Evolutionary conservation across 2,113 vertebrate genomes (phyloP).

Genomic region (Phainopepla nitens): DNA sequence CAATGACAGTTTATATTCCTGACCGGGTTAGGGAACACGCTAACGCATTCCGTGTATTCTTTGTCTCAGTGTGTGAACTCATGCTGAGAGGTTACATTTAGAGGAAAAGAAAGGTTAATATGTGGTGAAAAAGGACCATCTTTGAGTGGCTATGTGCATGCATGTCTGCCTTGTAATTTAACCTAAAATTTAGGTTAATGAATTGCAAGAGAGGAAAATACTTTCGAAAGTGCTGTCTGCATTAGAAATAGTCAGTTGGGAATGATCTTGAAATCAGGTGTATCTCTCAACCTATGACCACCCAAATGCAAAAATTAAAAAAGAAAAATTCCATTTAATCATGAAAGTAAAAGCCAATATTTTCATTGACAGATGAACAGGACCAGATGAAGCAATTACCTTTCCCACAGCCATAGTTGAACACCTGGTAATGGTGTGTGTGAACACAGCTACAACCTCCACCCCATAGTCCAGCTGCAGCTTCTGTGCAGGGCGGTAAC

Average conservation of each 20-base stretch:
- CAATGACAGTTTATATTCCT: background rate
- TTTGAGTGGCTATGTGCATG: background rate
- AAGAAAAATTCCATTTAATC: background rate
- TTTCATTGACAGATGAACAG: background rate
- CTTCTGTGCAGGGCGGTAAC: background rate
- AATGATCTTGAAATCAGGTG: background rate
- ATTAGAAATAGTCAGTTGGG: background rate
- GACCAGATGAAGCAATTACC: background rate
- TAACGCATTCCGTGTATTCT: background rate
- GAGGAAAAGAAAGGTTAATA: background rate
- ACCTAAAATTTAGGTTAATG: background rate
- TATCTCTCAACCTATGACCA: background rate
- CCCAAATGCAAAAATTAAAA: background rate
- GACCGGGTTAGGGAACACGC: rapidly evolving
- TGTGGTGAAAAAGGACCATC: background rate
- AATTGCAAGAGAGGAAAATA: background rate
- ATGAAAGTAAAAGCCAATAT: background rate
- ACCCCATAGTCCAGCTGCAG: background rate
- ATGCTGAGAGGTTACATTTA: background rate
- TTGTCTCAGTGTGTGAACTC: background rate
- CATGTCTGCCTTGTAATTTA: background rate
- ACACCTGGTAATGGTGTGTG: background rate
- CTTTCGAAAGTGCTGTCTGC: background rate
- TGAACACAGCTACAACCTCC: background rate
- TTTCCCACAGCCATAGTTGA: background rate